A percentile compares a stretch with the other conserved stretches of the same genome.
Evolutionary conservation across 2,797 vertebrate genomes (phyloP).

Genomic region (Eospalax fontanierii): DNA sequence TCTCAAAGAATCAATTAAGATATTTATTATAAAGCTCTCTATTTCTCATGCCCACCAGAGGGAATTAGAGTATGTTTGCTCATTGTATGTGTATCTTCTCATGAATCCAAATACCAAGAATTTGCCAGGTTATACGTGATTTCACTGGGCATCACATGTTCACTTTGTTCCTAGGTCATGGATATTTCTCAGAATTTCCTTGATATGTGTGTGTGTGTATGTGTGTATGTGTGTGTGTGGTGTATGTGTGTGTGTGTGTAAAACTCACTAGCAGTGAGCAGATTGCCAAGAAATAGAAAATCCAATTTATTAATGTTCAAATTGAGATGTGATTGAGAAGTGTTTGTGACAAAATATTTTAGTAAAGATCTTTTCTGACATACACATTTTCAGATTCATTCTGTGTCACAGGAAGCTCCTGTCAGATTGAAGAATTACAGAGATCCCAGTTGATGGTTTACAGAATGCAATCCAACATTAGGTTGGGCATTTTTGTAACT

Average conservation of each 20-base stretch:
- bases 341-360: conserved; percentile 21
- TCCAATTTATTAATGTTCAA: neutral
- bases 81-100: conserved; percentile 2
- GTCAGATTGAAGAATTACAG: neutral
- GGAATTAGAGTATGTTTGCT: conserved; percentile 47
- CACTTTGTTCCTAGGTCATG: conserved; percentile 13
- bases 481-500: neutral
- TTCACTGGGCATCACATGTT: conserved; percentile 38
- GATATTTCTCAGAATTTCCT: conserved; percentile 43
- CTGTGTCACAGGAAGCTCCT: neutral
- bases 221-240: no score
- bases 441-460: neutral
- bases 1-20: no score
- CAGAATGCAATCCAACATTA: neutral
- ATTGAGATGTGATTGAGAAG: conserved; percentile 51
- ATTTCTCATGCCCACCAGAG: conserved; percentile 21
- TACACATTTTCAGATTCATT: conserved; percentile 37
- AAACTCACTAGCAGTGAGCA: neutral
- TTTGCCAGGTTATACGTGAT: conserved; percentile 42
- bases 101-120: conserved; percentile 58
- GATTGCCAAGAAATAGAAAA: conserved; percentile 60
- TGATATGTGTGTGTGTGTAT: neutral
- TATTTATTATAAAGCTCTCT: neutral
- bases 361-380: conserved; percentile 7
- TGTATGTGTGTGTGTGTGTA: no score